Evolutionary conservation across 2,113 vertebrate genomes (phyloP), one percentile per base, ranked within the genome.

Genomic region (Carassius carassius): DNA sequence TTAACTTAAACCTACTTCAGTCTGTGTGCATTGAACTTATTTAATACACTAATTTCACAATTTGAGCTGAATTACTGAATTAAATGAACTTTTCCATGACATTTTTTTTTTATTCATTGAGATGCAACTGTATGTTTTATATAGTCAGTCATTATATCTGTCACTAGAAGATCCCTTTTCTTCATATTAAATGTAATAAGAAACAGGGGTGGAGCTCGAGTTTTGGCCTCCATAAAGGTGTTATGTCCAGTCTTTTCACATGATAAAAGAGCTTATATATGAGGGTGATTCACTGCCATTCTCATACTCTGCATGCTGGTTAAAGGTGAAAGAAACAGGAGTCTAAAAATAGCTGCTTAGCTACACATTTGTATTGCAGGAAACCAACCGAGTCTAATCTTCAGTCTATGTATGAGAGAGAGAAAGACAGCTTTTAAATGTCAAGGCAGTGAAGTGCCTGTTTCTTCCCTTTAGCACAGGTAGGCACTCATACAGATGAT

Each of bases 391-490:
- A 2, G 21, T 83, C 54, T 62, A 14, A 23, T 60, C 35, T 41
- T 47, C 12, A 44, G 11, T 60, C 4, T 74, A 14, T 29, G 29
- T 84, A 3, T 54, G n/a, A 51, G 19, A 21, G 54, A 81, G 23
- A 70, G 8, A 16, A 1, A 92, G 91, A 25, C 89, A 56, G 73
- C 90, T 90, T 35, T 73, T 94, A 84, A 54, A 92, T 29, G 82
- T 91, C 44, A 89, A 84, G 47, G 82, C 88, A 51, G 90, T 89
- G 3, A 89, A 90, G 4, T 82, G 32, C 3, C 47, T 25, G 19
- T 63, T 70, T 73, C 41, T 37, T 54, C 1, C 12, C 47, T 60
- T 60, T 19, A 41, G 14, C n/a, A 6, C 58, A 83, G 5, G 13
- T 73, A 65, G 37, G 41, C 13, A 9, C 70, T 29, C 21, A 44